Evolutionary conservation across 2,113 vertebrate genomes (phyloP), one percentile per base, ranked within the genome.

Genomic region (Eclectus roratus): DNA sequence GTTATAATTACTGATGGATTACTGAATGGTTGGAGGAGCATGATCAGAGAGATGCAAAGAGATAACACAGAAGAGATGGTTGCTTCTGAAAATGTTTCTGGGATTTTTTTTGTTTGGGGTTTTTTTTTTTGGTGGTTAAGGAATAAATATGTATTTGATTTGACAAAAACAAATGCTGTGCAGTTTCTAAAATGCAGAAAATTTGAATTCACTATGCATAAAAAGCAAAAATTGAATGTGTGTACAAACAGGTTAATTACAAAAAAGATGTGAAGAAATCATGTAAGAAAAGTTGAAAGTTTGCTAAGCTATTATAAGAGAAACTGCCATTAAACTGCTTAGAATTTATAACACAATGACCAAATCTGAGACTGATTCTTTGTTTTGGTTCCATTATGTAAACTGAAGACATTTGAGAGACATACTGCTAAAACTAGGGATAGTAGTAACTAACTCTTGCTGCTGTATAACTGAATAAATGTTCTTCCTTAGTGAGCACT

Each of bases 1-100:
- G 81, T 96, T 97, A 43, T 95, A 98, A 97, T 97, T 98, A 96
- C 49, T 0, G 0, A 41, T 90, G 91, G 86, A 92, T 97, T 97
- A 95, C 88, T 86, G 89, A 97, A 72, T 91, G 70, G 63, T 85
- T 97, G 77, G 80, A 89, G 80, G 71, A 94, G 23, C 8, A 28
- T 95, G 89, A 98, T 96, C 85, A 97, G 93, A 97, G 89, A 97
- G 53, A 79, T 91, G 37, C 29, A 89, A 60, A 65, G 58, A 72
- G 63, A 95, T 88, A 90, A 90, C 17, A 56, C 1, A 92, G 86
- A 94, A 89, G 89, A 95, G 39, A 63, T 72, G 61, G 61, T 63
- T 73, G 50, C 68, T 83, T 93, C 80, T 92, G 94, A 94, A 92
- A 88, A 88, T 90, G 49, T 91, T 72, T 71, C 92, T 90, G 39